Conservation (phyloP, 2,797 vertebrate species). For the Phataginus tricuspis region DNA sequence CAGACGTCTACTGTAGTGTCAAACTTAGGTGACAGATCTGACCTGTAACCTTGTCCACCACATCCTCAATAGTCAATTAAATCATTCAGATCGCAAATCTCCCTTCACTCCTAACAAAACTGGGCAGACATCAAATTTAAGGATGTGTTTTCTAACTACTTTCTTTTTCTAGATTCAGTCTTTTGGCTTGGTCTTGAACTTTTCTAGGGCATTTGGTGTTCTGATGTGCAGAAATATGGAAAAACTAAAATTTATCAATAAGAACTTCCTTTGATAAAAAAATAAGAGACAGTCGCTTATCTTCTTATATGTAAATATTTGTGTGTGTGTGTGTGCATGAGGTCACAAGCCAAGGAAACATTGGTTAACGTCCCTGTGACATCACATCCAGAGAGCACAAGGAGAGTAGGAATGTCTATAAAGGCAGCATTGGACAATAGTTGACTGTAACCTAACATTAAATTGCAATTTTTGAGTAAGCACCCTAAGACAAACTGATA, state of each 20-base stretch:
- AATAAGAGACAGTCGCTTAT: not conserved
- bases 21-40: not conserved
- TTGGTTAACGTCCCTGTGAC: not conserved
- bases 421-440: not conserved
- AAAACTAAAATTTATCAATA: not conserved
- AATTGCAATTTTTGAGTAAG: not conserved
- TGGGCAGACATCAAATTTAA: not conserved
- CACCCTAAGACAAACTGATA: not conserved
- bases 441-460: not conserved
- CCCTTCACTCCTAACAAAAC: not conserved
- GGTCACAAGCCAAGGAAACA: not conserved
- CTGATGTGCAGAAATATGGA: not conserved
- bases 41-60: not conserved
- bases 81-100: not conserved
- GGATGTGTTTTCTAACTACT: not conserved
- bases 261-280: conserved; percentile 12
- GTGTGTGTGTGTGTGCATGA: not conserved
- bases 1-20: not conserved
- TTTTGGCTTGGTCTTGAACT: not conserved
- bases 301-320: not conserved
- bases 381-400: not conserved
- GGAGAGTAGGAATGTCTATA: not conserved
- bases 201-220: not conserved
- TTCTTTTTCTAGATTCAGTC: not conserved
- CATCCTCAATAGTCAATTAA: conserved; percentile 29